Conservation (phyloP, 2,888 invertebrate species). For the Drosophila rellima region DNA sequence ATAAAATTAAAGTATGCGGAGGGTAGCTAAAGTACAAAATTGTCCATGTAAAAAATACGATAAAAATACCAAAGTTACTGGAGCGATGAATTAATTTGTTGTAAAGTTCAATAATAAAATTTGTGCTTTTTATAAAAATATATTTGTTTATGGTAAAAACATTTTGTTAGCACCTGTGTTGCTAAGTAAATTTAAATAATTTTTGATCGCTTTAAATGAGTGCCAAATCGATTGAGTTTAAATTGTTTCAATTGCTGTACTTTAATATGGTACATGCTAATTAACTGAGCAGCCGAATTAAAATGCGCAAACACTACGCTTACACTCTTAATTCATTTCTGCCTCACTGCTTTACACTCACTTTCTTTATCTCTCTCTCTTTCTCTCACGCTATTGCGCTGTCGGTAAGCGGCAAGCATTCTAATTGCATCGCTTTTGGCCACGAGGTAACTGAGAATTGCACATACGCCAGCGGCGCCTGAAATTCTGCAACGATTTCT, state of each 20-base stretch:
- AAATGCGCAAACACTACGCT: neutral
- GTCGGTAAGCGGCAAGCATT: neutral
- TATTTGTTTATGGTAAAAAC: neutral
- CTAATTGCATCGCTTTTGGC: conserved; percentile 46
- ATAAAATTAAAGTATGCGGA: neutral
- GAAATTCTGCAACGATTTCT: conserved; percentile 54
- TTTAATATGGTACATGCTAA: conserved; percentile 18
- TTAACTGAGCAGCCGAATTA: conserved; percentile 12
- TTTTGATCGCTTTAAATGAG: conserved; percentile 23
- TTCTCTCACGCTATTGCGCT: neutral
- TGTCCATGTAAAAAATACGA: no score
- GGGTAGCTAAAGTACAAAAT: neutral
- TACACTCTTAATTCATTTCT: neutral
- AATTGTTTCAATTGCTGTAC: neutral
- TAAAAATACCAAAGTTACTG: neutral
- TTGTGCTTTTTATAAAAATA: neutral
- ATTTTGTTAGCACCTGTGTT: neutral
- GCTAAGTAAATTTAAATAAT: neutral
- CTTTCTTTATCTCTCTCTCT: neutral
- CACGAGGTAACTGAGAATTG: conserved; percentile 28
- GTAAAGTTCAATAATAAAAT: neutral
- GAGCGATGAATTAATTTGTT: neutral
- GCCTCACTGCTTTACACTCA: neutral
- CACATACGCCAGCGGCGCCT: conserved; percentile 33
- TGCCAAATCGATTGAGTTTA: conserved; percentile 10